phyloP scores from a whole-genome alignment of 1,140 invertebrate species.

The Drosophila sp. region DNA sequence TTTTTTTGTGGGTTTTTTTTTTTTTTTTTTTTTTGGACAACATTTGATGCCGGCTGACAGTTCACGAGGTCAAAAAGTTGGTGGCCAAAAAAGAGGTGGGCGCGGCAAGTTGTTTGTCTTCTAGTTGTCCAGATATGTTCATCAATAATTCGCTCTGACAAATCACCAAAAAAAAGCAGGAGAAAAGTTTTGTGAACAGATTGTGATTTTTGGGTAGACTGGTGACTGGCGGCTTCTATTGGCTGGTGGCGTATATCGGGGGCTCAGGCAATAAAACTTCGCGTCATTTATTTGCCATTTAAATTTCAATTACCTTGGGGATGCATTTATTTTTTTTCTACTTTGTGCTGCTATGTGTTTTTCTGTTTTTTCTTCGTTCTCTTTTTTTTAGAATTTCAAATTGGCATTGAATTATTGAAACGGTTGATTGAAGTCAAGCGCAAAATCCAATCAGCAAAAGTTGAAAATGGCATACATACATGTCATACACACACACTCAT shows the following conservation, averaged over 20 bases:
- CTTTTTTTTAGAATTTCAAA: conserved; percentile 5
- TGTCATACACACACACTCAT: conserved; percentile 15
- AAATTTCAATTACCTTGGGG: conserved; percentile 70
- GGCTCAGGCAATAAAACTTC: not conserved
- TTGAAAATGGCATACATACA: conserved; percentile 27
- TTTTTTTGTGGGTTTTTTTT: not conserved
- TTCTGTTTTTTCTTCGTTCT: conserved; percentile 15
- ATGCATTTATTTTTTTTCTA: not conserved
- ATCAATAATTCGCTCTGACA: conserved; percentile 39
- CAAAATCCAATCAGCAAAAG: conserved; percentile 68
- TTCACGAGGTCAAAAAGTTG: not conserved
- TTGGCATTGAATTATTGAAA: conserved; percentile 71
- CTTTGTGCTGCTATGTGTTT: not conserved
- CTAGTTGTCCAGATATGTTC: not conserved
- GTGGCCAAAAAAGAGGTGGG: too few species aligned
- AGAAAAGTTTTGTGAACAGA: conserved; percentile 30
- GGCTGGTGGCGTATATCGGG: too few species aligned
- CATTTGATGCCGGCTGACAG: too few species aligned
- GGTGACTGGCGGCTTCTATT: not conserved
- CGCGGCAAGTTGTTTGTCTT: not conserved
- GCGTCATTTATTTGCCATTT: conserved; percentile 68
- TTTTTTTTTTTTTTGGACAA: too few species aligned
- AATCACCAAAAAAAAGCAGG: conserved; percentile 34
- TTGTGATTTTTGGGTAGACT: conserved; percentile 46
- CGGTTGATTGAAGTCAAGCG: conserved; percentile 63